A percentile compares a stretch with the other conserved stretches of the same genome.
Conservation (phyloP, 2,888 invertebrate species). For the Lithosia quadra region DNA sequence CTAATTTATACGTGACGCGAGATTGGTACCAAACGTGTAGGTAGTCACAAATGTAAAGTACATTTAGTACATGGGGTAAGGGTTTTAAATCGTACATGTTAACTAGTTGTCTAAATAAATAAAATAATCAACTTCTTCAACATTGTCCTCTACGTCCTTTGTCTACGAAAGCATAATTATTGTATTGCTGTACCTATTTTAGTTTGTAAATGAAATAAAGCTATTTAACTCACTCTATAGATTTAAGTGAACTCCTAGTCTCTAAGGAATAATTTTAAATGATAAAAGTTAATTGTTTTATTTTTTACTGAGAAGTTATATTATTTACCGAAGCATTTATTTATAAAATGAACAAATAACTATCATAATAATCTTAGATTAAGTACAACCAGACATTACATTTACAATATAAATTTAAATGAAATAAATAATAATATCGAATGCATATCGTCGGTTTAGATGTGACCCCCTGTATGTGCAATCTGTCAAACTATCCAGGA, state of each 20-base stretch:
- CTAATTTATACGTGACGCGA: not conserved
- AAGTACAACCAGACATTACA: too few species aligned
- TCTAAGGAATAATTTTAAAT: conserved; percentile 44
- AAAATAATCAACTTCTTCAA: not conserved
- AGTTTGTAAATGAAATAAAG: conserved; percentile 16
- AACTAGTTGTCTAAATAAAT: conserved; percentile 25
- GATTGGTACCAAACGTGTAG: conserved; percentile 13
- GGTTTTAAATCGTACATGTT: conserved; percentile 22
- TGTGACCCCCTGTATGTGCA: too few species aligned
- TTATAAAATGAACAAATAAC: not conserved
- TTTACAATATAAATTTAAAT: too few species aligned
- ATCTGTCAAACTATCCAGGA: too few species aligned
- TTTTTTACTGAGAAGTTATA: not conserved
- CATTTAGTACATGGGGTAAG: conserved; percentile 18
- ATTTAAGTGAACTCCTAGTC: conserved; percentile 48
- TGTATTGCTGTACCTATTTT: conserved; percentile 27
- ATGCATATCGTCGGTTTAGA: too few species aligned
- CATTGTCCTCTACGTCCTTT: conserved; percentile 9
- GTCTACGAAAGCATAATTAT: conserved; percentile 6
- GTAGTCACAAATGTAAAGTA: conserved; percentile 18
- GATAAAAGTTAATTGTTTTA: conserved; percentile 9
- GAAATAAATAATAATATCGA: too few species aligned
- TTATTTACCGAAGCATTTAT: not conserved
- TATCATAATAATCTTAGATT: not conserved
- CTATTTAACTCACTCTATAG: conserved; percentile 45